These are phyloP conservation scores for Nixonia krombeini DNA, from an alignment of 1,140 invertebrate genomes.

Conservation along the genomic window DNA sequence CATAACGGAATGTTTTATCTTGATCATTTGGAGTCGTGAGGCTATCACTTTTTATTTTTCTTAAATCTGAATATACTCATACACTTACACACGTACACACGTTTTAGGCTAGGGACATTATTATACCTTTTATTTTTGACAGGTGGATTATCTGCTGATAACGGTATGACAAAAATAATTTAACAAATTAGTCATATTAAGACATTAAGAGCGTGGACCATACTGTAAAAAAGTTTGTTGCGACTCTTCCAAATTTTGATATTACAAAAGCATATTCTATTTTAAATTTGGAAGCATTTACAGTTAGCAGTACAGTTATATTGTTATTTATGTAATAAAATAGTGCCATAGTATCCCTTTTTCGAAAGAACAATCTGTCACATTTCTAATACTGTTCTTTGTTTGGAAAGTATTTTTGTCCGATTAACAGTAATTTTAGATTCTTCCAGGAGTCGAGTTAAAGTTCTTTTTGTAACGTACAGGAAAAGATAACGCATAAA, in stretches of 20 bases:
- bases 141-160: slow-evolving; percentile 43
- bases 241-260: slow-evolving; percentile 26
- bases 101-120: slow-evolving; percentile 2
- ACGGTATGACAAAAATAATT: slow-evolving; percentile 38
- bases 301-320: slow-evolving; percentile 34
- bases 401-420: slow-evolving; percentile 36
- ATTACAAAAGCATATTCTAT: slow-evolving; percentile 4
- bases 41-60: background rate
- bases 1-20: background rate
- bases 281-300: slow-evolving; percentile 33
- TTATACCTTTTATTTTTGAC: slow-evolving; percentile 41
- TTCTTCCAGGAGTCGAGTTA: slow-evolving; percentile 65
- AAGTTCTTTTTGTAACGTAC: slow-evolving; percentile 51
- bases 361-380: slow-evolving; percentile 35
- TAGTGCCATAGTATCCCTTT: slow-evolving; percentile 39
- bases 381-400: slow-evolving; percentile 36
- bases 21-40: too few relatives aligned
- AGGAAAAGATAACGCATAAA: slow-evolving; percentile 22
- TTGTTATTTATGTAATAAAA: slow-evolving; percentile 11
- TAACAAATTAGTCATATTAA: background rate
- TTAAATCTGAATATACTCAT: slow-evolving; percentile 1
- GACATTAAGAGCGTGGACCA: too few relatives aligned
- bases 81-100: slow-evolving; percentile 9
- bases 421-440: slow-evolving; percentile 62
- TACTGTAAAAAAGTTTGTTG: background rate